These are phyloP conservation scores for Venturia canescens DNA, from an alignment of 1,140 invertebrate genomes.

Conservation along the genomic window DNA sequence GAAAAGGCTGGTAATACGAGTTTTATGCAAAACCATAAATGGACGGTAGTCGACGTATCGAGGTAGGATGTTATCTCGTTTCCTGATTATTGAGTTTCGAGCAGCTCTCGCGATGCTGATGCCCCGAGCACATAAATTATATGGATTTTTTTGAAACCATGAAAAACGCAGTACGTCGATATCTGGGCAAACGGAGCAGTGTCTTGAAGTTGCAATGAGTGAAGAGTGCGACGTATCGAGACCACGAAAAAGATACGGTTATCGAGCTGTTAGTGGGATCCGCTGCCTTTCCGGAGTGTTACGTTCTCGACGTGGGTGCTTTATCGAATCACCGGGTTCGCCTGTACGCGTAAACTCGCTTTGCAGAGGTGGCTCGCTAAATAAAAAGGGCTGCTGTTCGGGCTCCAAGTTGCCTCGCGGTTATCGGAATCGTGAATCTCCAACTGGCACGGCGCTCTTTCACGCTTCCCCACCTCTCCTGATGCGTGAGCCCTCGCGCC, in stretches of 20 bases:
- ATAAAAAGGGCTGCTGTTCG: conserved; percentile 37
- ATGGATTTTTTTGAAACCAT: no score
- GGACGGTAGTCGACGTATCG: background rate
- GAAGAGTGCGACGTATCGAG: background rate
- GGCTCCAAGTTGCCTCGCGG: conserved; percentile 36
- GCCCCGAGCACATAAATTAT: background rate
- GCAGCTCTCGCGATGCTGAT: conserved; percentile 9
- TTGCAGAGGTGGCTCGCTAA: conserved; percentile 12
- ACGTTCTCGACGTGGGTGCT: conserved; percentile 50
- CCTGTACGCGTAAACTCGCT: background rate
- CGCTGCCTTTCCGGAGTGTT: conserved; percentile 51
- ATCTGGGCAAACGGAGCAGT: background rate
- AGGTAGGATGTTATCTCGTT: conserved; percentile 57
- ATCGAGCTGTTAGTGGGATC: conserved; percentile 71
- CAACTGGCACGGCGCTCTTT: conserved; percentile 63
- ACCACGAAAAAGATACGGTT: conserved; percentile 56
- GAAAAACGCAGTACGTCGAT: no score
- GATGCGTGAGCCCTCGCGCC: conserved; percentile 49
- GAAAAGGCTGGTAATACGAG: conserved; percentile 38
- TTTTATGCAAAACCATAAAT: conserved; percentile 47
- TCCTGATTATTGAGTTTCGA: conserved; percentile 62
- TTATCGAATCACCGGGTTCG: conserved; percentile 62
- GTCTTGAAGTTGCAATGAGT: no score
- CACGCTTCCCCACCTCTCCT: conserved; percentile 65
- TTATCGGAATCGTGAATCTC: conserved; percentile 68